phyloP scores from a whole-genome alignment of 92 coral and sea anemone species.

The Paragorgia papillata region DNA sequence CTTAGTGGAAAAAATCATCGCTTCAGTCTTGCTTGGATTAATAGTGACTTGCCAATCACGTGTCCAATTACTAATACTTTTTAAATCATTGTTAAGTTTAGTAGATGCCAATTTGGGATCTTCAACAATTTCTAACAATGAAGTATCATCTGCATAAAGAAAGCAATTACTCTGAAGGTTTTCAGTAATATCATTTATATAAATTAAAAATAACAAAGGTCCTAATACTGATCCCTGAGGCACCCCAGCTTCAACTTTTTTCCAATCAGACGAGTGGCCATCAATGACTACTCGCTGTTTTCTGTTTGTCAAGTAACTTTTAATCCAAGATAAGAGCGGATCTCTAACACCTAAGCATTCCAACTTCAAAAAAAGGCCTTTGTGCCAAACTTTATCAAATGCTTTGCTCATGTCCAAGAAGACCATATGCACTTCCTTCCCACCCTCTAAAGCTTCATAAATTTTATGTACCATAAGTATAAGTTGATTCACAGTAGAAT shows the following conservation, averaged over 20 bases:
- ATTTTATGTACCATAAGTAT: conserved; percentile 50
- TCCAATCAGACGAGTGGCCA: neutral
- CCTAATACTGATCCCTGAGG: conserved; percentile 36
- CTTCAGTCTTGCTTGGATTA: conserved; percentile 39
- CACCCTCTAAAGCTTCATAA: conserved; percentile 48
- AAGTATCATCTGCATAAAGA: conserved; percentile 47
- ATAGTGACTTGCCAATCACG: conserved; percentile 36
- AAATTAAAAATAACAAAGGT: conserved; percentile 46
- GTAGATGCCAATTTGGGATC: conserved; percentile 18
- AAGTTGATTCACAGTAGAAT: conserved; percentile 51
- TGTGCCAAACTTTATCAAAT: conserved; percentile 60
- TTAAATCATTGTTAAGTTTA: conserved; percentile 37
- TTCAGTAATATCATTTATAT: conserved; percentile 50
- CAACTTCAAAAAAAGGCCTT: conserved; percentile 46
- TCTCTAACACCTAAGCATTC: conserved; percentile 37
- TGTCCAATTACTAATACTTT: conserved; percentile 28
- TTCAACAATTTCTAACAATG: conserved; percentile 37
- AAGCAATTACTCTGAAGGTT: conserved; percentile 20
- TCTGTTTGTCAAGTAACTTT: no score
- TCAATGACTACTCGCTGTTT: no score
- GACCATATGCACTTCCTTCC: conserved; percentile 56
- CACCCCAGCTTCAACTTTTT: neutral
- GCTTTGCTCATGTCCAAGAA: conserved; percentile 59
- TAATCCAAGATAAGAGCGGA: no score
- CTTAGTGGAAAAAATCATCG: conserved; percentile 21